A percentile compares a stretch with the other conserved stretches of the same genome.
Conservation (phyloP, 2,113 vertebrate species). For the Eulemur rufifrons region DNA sequence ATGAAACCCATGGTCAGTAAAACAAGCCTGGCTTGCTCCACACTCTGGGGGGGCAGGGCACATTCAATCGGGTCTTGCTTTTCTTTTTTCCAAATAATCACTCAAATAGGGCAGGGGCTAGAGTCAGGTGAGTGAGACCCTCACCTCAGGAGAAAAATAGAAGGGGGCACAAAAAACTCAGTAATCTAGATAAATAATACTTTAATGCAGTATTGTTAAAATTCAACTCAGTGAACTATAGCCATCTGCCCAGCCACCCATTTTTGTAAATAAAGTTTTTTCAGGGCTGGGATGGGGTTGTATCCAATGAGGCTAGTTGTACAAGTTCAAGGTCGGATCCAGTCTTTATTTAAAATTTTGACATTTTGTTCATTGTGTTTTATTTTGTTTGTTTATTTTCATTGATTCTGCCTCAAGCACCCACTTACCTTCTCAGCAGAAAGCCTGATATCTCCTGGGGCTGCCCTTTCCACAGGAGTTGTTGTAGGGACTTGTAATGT, state of each 20-base stretch:
- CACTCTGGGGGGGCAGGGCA: not conserved
- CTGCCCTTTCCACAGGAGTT: not conserved
- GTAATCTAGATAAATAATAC: not conserved
- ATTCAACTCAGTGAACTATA: not conserved
- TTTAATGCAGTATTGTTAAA: not conserved
- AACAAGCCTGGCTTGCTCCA: not conserved
- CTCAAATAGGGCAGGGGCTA: not conserved
- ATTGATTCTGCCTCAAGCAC: not conserved
- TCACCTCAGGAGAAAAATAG: not conserved
- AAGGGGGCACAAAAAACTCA: not conserved
- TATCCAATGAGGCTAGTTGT: not conserved
- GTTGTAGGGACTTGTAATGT: not conserved
- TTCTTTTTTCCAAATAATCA: not conserved
- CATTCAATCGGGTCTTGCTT: not conserved
- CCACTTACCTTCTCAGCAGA: not conserved
- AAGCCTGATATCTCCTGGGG: not conserved
- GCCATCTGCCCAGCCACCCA: not conserved
- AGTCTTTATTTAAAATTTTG: constrained; percentile 14
- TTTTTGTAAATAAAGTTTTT: not conserved
- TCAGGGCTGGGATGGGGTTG: not conserved
- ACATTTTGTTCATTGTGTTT: not conserved
- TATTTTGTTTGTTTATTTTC: not conserved
- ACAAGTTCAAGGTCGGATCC: not conserved
- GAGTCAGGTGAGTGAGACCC: not conserved
- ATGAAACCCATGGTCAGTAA: not conserved